Evolutionary conservation across 2,113 vertebrate genomes (phyloP), one percentile per base, ranked within the genome.

Genomic region (Calidris pugnax): DNA sequence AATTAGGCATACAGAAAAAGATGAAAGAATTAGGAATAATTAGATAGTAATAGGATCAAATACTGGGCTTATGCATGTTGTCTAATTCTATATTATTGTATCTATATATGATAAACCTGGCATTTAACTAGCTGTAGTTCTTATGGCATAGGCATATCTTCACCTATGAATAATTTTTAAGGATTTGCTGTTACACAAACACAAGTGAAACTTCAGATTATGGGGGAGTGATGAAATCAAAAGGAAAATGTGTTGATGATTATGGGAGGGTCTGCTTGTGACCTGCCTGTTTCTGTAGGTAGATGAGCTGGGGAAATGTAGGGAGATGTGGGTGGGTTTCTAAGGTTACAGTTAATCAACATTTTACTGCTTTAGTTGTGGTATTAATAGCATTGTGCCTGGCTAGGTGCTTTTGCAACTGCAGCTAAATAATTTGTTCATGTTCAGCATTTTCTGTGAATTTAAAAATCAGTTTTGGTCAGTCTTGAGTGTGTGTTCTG

Each of bases 311-410:
- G 16, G 27, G 33, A 84, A 78, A 82, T 23, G 30, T 67, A 76
- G 30, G 50, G 82, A 95, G 24, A 33, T 76, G 27, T 91, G 73
- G 78, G 64, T 89, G 82, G 20, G 71, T 94, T 97, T 97, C 94
- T 90, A 96, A 75, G 79, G 73, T 39, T 90, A 81, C 80, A n/a
- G 19, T 48, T 73, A 92, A 93, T 91, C 85, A 92, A 56, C 35
- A 56, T 64, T 88, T 90, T 85, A 75, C 53, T 94, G 56, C 12
- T 85, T 75, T 60, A 78, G 41, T 28, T 85, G 59, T 9, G 22
- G 12, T 73, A 83, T 74, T 96, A 81, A 89, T 93, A 86, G 71
- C 33, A 63, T 14, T 26, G 50, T 55, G 60, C 12, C 32, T 89
- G 10, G 30, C 20, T 92, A 50, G 1, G 2, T 77, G 35, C 21